phyloP scores from a whole-genome alignment of 37 sponge, comb jelly and placozoan species.

The Ephydatia muelleri region DNA sequence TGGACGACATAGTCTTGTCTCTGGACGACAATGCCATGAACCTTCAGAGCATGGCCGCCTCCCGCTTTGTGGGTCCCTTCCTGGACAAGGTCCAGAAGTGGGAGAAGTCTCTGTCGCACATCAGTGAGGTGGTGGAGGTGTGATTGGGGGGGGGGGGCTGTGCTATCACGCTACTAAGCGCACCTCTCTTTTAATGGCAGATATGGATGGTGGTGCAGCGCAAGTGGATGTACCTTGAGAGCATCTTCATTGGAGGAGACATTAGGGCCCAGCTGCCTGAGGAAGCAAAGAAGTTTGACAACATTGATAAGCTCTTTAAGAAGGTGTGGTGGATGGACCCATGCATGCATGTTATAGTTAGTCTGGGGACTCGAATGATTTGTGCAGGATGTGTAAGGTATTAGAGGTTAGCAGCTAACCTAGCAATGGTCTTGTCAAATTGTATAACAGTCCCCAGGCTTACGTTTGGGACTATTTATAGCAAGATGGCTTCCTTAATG shows the following conservation, averaged over 20 bases:
- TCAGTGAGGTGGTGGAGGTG: conserved; percentile 99
- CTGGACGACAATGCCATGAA: conserved; percentile 99
- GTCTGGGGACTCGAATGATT: no score
- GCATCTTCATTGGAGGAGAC: conserved; percentile 99
- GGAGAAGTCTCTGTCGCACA: conserved; percentile 99
- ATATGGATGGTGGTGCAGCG: conserved; percentile 99
- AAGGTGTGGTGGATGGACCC: no score
- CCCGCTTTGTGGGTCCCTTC: conserved; percentile 95
- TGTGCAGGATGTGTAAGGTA: no score
- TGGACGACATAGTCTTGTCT: conserved; percentile 93
- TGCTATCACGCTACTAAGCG: no score
- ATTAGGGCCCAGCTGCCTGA: conserved; percentile 97
- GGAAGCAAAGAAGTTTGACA: conserved; percentile 99
- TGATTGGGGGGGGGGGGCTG: no score
- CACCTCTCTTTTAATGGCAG: conserved; percentile 40
- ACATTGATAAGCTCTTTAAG: conserved; percentile 96
- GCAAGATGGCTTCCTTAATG: no score
- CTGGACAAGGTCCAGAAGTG: conserved; percentile 96
- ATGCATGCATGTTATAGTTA: not conserved
- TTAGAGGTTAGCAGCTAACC: no score
- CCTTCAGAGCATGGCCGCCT: conserved; percentile 99
- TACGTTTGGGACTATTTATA: no score
- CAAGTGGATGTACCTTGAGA: conserved; percentile 99
- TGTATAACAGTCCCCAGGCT: no score
- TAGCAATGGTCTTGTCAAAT: no score